Base-by-base conservation (phyloP, 2,797 vertebrate species). In the Gila robusta region DNA sequence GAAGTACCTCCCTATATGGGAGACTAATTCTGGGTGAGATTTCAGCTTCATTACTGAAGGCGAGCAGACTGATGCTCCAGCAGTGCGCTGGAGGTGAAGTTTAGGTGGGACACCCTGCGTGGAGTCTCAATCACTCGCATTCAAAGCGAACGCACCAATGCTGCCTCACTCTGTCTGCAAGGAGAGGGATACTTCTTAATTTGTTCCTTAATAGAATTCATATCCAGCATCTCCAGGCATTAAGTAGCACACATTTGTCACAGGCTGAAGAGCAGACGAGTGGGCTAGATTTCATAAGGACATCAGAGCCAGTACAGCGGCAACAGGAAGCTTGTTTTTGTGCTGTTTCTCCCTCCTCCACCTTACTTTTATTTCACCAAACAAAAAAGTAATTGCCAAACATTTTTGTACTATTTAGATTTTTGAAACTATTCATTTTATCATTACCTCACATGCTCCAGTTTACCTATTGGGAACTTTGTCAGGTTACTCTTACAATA, bases 201-300 rank as follows among this genome's bases (percentile, higher is more conserved):
- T 95, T 95, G 93, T 92, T 94, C 89, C 92, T 92, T 95, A 95
- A 94, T 93, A 94, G 92, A 94, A 94, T 95, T 95, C 91, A 94
- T 94, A 94, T 94, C 90, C 91, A 94, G 93, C 93, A 93, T 93
- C 93, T 93, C 91, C 80, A 89, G 92, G 92, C 91, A 93, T 93
- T 93, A 94, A 95, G 92, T 93, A 92, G 91, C 91, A 88, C 90
- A 91, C 91, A 92, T 95, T 95, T 93, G 92, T 94, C 91, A 93
- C 92, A 88, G 92, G 91, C 91, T 92, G 93, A 93, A 94, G 93
- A 93, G 92, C 91, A 92, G 91, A 93, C 91, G 89, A 93, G 94
- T 91, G 93, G 92, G 93, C 93, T 93, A 91, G 92, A 94, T 94
- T 94, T 95, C 92, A 95, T 94, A 94, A 93, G 90, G 92, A 91